Base-by-base conservation (phyloP, 2,888 invertebrate genomes). In the Harpalus rubripes region DNA sequence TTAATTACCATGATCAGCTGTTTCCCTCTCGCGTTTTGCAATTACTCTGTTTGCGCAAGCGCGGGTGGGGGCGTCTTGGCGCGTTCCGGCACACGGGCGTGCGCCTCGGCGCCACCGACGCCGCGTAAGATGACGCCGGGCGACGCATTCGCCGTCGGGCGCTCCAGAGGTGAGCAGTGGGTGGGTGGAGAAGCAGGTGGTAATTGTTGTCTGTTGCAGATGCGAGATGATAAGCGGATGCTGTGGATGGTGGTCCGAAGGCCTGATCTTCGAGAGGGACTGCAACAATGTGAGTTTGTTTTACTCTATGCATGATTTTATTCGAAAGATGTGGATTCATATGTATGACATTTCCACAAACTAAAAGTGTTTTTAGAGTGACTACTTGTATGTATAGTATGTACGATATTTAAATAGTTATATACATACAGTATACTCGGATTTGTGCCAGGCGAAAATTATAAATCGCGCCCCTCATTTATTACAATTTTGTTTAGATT, bases 11-110 rank as follows among this genome's bases (percentile, higher is more conserved):
- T 32, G 32, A 32, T 52, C 44, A 52, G 44, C 44, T 52, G 44
- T 52, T 32, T 32, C 32, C 32, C 32, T 32, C 32, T 32, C 32
- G 32, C 6, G 32, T 5, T 22, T 32, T 32, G 32, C 32, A 32
- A 32, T 32, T 32, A 32, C 32, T 32, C 32, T 6, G 32, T 87
- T 90, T 90, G 87, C 86, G 72, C 90, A 88, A 90, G 90, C 90
- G 88, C 88, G 86, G 88, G 26, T 68, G 22, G 44, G 52, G 16
- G 65, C 44, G 65, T 82, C 22, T 78, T 78, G 61, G 41, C 78
- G 76, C 78, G 78, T 72, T 81, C 56, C 68, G n/a, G 32, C 52
- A 41, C 44, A 56, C 41, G 72, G 72, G 39, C 63, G n/a, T 81
- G 81, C 81, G 65, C 63, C 44, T 2, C 44, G 44, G 44, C 44